Base-by-base conservation (phyloP, 2,888 invertebrate genomes). In the Trypoxylon attenuatum region DNA sequence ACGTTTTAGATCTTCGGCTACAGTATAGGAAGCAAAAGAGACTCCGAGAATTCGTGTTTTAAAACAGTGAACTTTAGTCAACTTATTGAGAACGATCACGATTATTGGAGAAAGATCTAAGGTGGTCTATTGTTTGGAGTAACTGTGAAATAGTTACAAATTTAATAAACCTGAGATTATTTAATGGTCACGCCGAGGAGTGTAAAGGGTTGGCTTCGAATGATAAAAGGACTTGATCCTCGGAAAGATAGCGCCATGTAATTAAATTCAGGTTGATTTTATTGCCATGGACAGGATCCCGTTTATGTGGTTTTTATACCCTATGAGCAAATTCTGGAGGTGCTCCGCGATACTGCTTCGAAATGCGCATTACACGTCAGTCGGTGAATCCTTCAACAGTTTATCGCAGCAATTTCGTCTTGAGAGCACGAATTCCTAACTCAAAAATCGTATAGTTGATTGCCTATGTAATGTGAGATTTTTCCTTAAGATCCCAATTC, bases 211-310 rank as follows among this genome's bases (percentile, higher is more conserved):
- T 53, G 63, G 13, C n/a, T 33, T 45, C 61, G 61, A 59, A 74
- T 77, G 81, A 82, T 83, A 83, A 82, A 82, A 76, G 78, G 75
- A 73, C 75, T 71, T 83, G 84, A 84, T 84, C 78, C 73, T 67
- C 51, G 72, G 62, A 60, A 71, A 73, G 82, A 82, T 81, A 82
- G 78, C 69, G 64, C 61, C 52, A 68, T 61, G 82, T 84, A 84
- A 83, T 84, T 84, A 84, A 84, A 83, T 84, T 81, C 83, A 78
- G 79, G 66, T 76, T 77, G 79, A 82, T 82, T 82, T 82, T 82
- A 82, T 82, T 82, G 77, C 78, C 77, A 33, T 51, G 57, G 69
- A 64, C 74, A 59, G 65, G 70, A 61, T 47, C 61, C 46, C 77
- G 77, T 83, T 83, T 81, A 83, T 79, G 80, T 73, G 77, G 77